Evolutionary conservation across 2,888 invertebrate genomes (phyloP).

Genomic region (Hymenopus coronatus): DNA sequence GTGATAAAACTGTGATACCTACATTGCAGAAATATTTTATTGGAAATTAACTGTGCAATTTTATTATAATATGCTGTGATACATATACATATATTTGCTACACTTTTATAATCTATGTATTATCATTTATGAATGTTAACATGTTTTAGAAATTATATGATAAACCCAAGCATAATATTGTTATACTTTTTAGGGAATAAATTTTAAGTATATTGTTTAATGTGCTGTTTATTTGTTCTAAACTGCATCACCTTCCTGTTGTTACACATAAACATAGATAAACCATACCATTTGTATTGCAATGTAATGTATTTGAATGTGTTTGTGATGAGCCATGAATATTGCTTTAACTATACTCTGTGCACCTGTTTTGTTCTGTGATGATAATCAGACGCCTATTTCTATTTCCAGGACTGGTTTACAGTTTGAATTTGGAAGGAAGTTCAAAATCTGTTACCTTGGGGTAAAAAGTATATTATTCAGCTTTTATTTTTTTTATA

Average conservation of each 20-base stretch:
- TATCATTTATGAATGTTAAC: neutral
- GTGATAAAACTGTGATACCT: neutral
- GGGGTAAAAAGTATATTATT: slow-evolving; percentile 5
- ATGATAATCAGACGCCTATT: slow-evolving; percentile 35
- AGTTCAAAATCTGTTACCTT: slow-evolving; percentile 26
- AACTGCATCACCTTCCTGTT: neutral
- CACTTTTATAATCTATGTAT: neutral
- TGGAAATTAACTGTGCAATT: neutral
- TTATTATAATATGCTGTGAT: neutral
- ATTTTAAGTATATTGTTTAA: neutral
- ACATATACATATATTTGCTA: neutral
- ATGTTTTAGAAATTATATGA: neutral
- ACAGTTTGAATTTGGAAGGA: slow-evolving; percentile 28
- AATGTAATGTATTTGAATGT: neutral
- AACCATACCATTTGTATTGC: neutral
- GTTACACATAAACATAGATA: neutral
- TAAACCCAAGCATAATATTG: neutral
- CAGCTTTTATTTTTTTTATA: neutral
- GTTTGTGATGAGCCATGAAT: neutral
- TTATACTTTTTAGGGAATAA: slow-evolving; percentile 9
- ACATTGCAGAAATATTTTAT: neutral
- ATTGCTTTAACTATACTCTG: neutral
- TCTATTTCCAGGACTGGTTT: slow-evolving; percentile 44
- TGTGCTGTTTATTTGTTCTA: neutral
- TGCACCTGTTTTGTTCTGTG: slow-evolving; percentile 28